A percentile compares a stretch with the other conserved stretches of the same genome.
phyloP scores from a whole-genome alignment of 2,888 invertebrate genomes.

The Caenorhabditis sp. region DNA sequence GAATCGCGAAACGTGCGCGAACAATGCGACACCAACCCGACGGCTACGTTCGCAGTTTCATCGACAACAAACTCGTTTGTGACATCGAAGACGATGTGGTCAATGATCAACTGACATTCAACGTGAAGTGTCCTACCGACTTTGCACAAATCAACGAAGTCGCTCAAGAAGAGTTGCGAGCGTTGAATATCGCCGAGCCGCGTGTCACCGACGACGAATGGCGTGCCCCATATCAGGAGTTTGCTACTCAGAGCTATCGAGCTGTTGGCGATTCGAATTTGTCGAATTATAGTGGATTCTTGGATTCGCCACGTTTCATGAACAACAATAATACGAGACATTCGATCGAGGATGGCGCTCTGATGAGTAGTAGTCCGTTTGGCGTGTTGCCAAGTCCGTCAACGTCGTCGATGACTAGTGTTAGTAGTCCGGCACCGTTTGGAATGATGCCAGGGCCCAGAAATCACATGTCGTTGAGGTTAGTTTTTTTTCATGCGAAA shows the following conservation, averaged over 20 bases:
- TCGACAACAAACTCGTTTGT: conserved; percentile 58
- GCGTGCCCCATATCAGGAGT: conserved; percentile 44
- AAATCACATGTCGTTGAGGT: conserved; percentile 14
- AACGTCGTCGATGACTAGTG: conserved; percentile 50
- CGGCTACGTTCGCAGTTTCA: conserved; percentile 55
- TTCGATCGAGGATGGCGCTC: conserved; percentile 27
- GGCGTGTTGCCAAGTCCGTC: conserved; percentile 49
- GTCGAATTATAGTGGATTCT: conserved; percentile 37
- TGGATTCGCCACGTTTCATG: conserved; percentile 34
- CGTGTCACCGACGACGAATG: conserved; percentile 49
- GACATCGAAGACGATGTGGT: conserved; percentile 54
- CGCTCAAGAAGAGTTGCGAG: conserved; percentile 38
- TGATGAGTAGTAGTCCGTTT: conserved; percentile 6
- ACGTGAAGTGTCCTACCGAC: conserved; percentile 55
- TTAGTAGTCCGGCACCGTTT: conserved; percentile 48
- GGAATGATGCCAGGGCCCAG: conserved; percentile 3
- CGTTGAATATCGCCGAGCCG: conserved; percentile 33
- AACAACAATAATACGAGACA: not conserved
- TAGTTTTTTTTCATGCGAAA: too few relatives aligned
- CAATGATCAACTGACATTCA: conserved; percentile 56
- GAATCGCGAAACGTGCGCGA: conserved; percentile 52
- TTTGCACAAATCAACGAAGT: conserved; percentile 53
- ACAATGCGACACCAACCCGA: conserved; percentile 61
- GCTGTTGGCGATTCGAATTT: conserved; percentile 35
- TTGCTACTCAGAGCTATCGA: conserved; percentile 28